Percentiles rank a stretch among this genome's conserved stretches.
phyloP scores from a whole-genome alignment of 2,888 invertebrate genomes.

The Meghimatium bilineatum region DNA sequence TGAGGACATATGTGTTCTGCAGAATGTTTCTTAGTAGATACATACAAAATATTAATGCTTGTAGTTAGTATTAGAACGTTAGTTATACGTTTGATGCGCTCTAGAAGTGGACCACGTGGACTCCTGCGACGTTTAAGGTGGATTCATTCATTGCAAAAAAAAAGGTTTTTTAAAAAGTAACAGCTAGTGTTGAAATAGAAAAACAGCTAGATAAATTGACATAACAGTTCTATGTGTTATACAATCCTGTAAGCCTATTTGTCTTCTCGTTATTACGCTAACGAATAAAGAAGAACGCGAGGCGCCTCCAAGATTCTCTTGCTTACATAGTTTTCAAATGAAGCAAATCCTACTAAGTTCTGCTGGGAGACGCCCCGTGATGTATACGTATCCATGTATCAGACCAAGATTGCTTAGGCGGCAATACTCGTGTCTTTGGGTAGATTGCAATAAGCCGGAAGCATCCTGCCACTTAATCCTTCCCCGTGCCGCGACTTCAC shows the following conservation, averaged over 20 bases:
- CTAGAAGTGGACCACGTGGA: too few relatives aligned
- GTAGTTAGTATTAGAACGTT: too few relatives aligned
- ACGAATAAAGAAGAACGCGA: background rate
- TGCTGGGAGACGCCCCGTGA: slow-evolving; percentile 15
- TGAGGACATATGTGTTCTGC: too few relatives aligned
- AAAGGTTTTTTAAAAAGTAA: too few relatives aligned
- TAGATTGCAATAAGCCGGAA: slow-evolving; percentile 5
- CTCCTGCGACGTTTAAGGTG: too few relatives aligned
- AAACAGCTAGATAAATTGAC: background rate
- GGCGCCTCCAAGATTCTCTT: slow-evolving; percentile 8
- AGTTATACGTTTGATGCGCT: too few relatives aligned
- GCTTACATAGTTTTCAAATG: slow-evolving; percentile 18
- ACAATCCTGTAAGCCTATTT: slow-evolving; percentile 8
- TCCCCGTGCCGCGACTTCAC: too few relatives aligned
- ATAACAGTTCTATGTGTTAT: background rate
- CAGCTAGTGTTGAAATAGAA: background rate
- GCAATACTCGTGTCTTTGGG: background rate
- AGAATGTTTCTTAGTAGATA: too few relatives aligned
- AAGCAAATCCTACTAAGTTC: background rate
- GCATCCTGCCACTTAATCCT: background rate
- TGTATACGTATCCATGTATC: background rate
- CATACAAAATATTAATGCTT: too few relatives aligned
- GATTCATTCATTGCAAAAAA: too few relatives aligned
- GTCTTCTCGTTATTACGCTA: background rate
- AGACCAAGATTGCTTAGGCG: slow-evolving; percentile 1